Percentiles rank a stretch among this genome's conserved stretches.
Conservation (phyloP, 2,888 invertebrate species). For the Pheosia tremula region DNA sequence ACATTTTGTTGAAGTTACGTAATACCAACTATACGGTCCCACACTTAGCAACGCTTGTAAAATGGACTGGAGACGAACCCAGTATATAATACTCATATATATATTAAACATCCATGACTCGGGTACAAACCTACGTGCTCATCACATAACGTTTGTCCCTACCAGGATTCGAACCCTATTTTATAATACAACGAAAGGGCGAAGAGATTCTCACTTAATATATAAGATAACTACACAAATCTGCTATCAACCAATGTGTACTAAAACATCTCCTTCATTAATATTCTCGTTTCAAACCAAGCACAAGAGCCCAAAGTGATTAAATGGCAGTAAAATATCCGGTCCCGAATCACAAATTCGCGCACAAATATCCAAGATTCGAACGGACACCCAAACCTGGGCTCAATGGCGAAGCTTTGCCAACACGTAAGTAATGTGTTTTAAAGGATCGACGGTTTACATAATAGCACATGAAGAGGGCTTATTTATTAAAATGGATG, state of each 20-base stretch:
- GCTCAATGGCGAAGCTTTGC: slow-evolving; percentile 19
- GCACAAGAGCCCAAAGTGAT: neutral
- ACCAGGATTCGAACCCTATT: too few relatives aligned
- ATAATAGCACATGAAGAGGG: slow-evolving; percentile 34
- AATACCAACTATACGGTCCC: too few relatives aligned
- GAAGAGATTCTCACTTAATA: too few relatives aligned
- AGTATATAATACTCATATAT: too few relatives aligned
- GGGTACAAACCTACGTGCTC: too few relatives aligned
- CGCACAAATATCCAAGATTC: slow-evolving; percentile 29
- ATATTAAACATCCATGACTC: too few relatives aligned
- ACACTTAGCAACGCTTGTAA: too few relatives aligned
- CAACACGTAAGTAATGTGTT: slow-evolving; percentile 32
- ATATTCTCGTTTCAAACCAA: slow-evolving; percentile 2
- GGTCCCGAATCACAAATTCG: slow-evolving; percentile 22
- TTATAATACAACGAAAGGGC: too few relatives aligned
- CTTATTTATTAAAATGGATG: slow-evolving; percentile 31
- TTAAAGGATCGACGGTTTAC: slow-evolving; percentile 35
- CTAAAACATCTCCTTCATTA: neutral
- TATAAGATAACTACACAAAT: neutral
- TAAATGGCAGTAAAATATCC: slow-evolving; percentile 1
- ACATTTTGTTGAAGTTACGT: too few relatives aligned
- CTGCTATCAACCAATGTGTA: neutral
- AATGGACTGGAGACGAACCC: too few relatives aligned
- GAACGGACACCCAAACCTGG: slow-evolving; percentile 22
- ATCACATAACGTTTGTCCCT: too few relatives aligned